These are phyloP conservation scores for Lepus europaeus DNA, from an alignment of 2,113 vertebrate genomes.

Conservation along the genomic window DNA sequence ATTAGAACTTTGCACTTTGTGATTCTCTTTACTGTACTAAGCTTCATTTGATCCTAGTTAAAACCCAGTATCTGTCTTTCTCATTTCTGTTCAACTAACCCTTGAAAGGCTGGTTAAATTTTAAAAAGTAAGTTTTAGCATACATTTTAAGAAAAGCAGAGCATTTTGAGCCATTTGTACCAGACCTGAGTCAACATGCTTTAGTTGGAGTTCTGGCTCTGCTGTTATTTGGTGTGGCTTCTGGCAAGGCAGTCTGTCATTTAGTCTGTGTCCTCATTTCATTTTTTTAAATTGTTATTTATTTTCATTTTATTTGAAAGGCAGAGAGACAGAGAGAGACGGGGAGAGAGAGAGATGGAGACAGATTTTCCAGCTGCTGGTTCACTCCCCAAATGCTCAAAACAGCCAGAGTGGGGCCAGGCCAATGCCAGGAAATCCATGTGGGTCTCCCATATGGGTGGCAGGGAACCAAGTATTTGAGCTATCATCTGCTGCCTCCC, in stretches of 20 bases:
- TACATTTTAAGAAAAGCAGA: slow-evolving; percentile 1
- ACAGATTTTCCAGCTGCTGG: too few relatives aligned
- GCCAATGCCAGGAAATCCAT: too few relatives aligned
- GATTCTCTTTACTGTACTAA: background rate
- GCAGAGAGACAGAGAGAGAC: too few relatives aligned
- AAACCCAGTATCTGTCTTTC: slow-evolving; percentile 33
- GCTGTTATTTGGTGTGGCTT: background rate
- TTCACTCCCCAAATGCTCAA: too few relatives aligned
- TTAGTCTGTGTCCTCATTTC: slow-evolving; percentile 37
- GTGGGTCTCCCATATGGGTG: too few relatives aligned
- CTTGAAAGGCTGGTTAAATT: background rate
- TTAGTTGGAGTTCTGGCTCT: slow-evolving; percentile 11
- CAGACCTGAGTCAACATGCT: slow-evolving; percentile 47
- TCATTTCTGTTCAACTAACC: slow-evolving; percentile 14
- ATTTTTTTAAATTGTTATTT: background rate
- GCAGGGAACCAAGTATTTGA: too few relatives aligned
- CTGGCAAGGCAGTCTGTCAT: background rate
- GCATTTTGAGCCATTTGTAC: background rate
- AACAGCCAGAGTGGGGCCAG: too few relatives aligned
- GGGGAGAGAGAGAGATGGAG: too few relatives aligned
- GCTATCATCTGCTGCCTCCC: too few relatives aligned
- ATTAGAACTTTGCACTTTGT: slow-evolving; percentile 34
- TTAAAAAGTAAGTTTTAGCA: slow-evolving; percentile 50
- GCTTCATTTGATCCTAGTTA: slow-evolving; percentile 48
- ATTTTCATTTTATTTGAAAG: too few relatives aligned